phyloP scores from a whole-genome alignment of 2,113 vertebrate genomes.

The Ceratotherium simum region DNA sequence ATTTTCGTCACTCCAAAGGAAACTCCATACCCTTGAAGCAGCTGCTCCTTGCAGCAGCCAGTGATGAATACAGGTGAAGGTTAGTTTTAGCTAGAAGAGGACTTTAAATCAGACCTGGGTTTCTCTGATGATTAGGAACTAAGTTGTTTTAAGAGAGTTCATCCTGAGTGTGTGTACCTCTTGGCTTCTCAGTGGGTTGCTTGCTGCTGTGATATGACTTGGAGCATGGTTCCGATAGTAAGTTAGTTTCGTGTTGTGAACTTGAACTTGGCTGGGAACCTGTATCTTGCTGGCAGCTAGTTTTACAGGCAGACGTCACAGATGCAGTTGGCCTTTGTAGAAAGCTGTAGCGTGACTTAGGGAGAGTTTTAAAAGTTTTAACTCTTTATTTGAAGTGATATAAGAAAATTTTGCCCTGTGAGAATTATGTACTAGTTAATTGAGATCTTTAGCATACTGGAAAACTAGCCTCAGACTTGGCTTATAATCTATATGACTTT shows the following conservation, averaged over 20 bases:
- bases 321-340: background rate
- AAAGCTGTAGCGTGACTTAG: background rate
- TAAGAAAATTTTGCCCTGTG: background rate
- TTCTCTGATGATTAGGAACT: background rate
- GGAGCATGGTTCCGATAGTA: background rate
- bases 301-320: background rate
- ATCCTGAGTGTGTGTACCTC: background rate
- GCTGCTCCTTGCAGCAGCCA: background rate
- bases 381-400: background rate
- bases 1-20: background rate
- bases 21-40: background rate
- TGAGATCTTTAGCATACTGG: background rate
- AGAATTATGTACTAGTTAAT: background rate
- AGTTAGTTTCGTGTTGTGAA: background rate
- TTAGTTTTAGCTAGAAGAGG: background rate
- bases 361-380: conserved; percentile 38
- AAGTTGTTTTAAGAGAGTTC: background rate
- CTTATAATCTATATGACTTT: background rate
- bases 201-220: background rate
- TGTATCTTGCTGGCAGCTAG: background rate
- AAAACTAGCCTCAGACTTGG: background rate
- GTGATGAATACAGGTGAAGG: background rate
- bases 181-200: background rate
- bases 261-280: background rate
- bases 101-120: background rate